Percentiles rank a stretch among this genome's conserved stretches.
phyloP scores from a whole-genome alignment of 2,888 invertebrate species.

The Tineola bisselliella region DNA sequence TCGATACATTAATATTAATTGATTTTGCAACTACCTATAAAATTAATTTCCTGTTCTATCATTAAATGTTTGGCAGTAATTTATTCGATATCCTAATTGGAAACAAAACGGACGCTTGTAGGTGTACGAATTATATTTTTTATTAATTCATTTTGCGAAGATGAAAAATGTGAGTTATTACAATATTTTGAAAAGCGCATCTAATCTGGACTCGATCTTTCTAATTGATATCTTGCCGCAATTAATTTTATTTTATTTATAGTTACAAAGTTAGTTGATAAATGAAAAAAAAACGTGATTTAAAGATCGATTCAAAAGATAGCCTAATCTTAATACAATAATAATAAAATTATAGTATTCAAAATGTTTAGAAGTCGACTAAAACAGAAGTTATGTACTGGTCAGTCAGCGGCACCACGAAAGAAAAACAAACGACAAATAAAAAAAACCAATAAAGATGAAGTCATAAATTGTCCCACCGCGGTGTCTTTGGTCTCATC shows the following conservation, averaged over 20 bases:
- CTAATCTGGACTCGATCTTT: background rate
- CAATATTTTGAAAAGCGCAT: background rate
- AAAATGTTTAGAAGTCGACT: background rate
- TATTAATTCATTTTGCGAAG: background rate
- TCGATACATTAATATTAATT: conserved; percentile 10
- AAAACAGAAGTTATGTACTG: conserved; percentile 13
- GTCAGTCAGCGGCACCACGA: background rate
- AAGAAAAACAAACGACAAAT: conserved; percentile 6
- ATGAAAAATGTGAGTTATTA: background rate
- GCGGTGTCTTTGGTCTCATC: conserved; percentile 55
- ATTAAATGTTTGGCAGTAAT: conserved; percentile 11
- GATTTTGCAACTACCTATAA: conserved; percentile 12
- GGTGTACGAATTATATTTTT: background rate
- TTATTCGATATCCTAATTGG: conserved; percentile 11
- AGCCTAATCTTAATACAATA: background rate
- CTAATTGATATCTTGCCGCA: background rate
- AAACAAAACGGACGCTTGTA: conserved; percentile 2
- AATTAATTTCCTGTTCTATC: conserved; percentile 13
- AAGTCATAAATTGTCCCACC: conserved; percentile 55
- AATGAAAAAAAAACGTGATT: background rate
- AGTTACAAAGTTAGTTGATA: background rate
- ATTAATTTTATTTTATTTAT: conserved; percentile 4
- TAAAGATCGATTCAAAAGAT: background rate
- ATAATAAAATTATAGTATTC: background rate
- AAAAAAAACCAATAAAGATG: conserved; percentile 28